phyloP scores from a whole-genome alignment of 2,797 vertebrate species.

The Neostethus bicornis region DNA sequence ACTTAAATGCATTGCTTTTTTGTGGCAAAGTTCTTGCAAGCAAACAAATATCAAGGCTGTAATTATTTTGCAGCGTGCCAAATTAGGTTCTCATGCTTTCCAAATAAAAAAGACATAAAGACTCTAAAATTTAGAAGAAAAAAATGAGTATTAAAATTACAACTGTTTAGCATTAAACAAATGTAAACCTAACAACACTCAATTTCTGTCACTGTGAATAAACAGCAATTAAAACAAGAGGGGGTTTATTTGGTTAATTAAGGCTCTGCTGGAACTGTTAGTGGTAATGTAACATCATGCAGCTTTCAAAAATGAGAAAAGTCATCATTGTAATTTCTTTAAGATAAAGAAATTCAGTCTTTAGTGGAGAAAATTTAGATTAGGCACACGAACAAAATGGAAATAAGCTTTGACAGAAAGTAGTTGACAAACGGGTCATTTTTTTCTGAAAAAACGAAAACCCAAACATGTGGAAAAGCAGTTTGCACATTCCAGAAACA shows the following conservation, averaged over 20 bases:
- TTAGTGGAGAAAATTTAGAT: background rate
- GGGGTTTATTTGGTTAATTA: background rate
- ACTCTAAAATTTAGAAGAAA: background rate
- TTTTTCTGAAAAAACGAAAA: background rate
- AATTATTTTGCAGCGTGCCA: background rate
- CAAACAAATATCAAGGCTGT: conserved; percentile 18
- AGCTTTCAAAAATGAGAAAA: background rate
- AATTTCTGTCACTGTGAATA: background rate
- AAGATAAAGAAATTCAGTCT: background rate
- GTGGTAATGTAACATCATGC: background rate
- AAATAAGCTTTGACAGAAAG: background rate
- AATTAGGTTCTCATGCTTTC: conserved; percentile 5
- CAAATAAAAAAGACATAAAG: background rate
- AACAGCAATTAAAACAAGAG: background rate
- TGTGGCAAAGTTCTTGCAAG: background rate
- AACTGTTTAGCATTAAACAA: background rate
- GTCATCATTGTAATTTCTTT: background rate
- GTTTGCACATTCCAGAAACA: background rate
- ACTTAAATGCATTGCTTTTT: conserved; percentile 26
- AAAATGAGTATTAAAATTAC: background rate
- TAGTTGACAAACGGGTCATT: background rate
- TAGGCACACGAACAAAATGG: background rate
- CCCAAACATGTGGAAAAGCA: background rate
- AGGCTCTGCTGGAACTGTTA: background rate
- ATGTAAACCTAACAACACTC: background rate